These are phyloP conservation scores for Manis javanica DNA, from an alignment of 2,797 vertebrate species.

Conservation along the genomic window DNA sequence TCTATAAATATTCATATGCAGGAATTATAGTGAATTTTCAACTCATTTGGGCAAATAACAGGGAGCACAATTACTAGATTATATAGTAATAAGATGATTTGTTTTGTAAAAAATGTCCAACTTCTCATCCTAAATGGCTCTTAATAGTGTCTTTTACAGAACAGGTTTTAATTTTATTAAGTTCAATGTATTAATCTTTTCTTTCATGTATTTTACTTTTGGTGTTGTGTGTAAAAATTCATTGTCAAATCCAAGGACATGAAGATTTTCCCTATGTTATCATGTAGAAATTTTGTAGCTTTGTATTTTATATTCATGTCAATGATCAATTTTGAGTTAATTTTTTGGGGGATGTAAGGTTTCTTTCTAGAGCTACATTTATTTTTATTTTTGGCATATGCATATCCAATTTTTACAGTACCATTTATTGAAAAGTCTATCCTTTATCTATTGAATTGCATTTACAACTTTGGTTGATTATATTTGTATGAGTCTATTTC, in stretches of 20 bases:
- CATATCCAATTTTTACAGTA: background rate
- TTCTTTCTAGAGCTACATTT: background rate
- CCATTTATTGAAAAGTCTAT: background rate
- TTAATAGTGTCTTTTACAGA: background rate
- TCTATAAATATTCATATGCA: background rate
- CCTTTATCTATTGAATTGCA: background rate
- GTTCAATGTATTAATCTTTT: background rate
- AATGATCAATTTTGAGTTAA: background rate
- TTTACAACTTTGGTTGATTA: background rate
- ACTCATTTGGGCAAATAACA: background rate
- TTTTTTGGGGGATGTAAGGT: background rate
- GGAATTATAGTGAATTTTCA: conserved; percentile 2
- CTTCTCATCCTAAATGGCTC: background rate
- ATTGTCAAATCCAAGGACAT: background rate
- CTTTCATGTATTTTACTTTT: background rate
- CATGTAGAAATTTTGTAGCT: background rate
- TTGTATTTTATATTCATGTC: background rate
- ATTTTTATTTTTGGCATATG: background rate
- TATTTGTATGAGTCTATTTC: background rate
- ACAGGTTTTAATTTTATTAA: background rate
- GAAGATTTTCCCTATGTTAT: background rate
- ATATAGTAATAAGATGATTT: background rate
- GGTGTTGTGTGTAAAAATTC: background rate
- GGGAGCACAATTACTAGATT: background rate
- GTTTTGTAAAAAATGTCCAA: background rate